Evolutionary conservation across 1,140 invertebrate genomes (phyloP), one percentile per base, ranked within the genome.

Genomic region (Heliothis virescens): DNA sequence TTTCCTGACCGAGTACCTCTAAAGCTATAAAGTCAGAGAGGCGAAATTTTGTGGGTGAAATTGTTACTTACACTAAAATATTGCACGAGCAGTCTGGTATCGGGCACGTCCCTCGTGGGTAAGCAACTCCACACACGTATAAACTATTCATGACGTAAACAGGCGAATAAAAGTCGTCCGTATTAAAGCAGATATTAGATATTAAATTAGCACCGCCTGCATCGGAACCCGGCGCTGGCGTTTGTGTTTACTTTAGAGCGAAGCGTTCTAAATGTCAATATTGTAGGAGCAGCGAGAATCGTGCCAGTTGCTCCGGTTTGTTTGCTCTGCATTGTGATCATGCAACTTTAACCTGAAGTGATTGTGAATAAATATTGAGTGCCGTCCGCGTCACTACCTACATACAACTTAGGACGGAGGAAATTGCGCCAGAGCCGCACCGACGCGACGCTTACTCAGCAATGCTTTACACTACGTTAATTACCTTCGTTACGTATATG

Each of bases 261-360:
- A 82, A 81, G 72, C 78, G 71, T 82, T 87, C 83, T 60, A 73
- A 79, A 83, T 89, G 82, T 85, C 87, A 90, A 90, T 91, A 91
- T 87, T 84, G 83, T 84, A 85, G 79, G 78, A 87, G 80, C 80
- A 79, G 84, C 85, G 76, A 83, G 77, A 86, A 90, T 86, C 85
- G 86, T 81, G 84, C 82, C 85, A 63, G 79, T 84, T 81, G 83
- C 76, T 79, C 81, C 84, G 81, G 75, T 85, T 88, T 92, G 90
- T 93, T 91, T 86, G 82, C 82, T 91, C 87, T 88, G 88, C 87
- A 91, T 90, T 92, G 89, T 91, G 86, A 89, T 90, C 86, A 90
- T 91, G 89, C 87, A 91, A 91, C 82, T 92, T 92, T 92, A 91
- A 91, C 88, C 82, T 87, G 80, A 89, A 84, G 84, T 90, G 73